Evolutionary conservation across 2,888 invertebrate genomes (phyloP), one percentile per base, ranked within the genome.

Genomic region (Phalera bucephala): DNA sequence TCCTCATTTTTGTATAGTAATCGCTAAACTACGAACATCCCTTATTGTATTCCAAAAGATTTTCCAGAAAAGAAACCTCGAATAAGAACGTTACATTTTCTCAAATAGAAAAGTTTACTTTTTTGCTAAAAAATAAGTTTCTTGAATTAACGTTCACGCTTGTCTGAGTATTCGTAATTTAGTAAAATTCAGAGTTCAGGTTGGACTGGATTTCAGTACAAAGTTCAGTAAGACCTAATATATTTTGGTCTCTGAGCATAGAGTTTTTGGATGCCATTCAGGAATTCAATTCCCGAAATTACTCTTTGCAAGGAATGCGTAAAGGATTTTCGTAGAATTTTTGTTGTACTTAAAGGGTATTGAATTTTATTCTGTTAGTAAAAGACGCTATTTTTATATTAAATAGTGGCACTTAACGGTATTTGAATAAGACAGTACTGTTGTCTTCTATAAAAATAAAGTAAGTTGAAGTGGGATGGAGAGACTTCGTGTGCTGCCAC

Each of bases 261-360:
- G 11, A 29, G 15, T 19, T 13, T 7, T 20, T 12, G 10, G 20
- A 27, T 33, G 17, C 9, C 26, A 33, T 33, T 33, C 26, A 27
- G 26, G 17, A 31, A 13, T 29, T 31, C 14, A 29, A 48, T 40
- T 22, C 19, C 7, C 4, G 3, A 35, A 32, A 33, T 40, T 48
- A 40, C 36, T 41, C 31, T 41, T 36, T 52, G 41, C 34, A 49
- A 40, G 26, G 31, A 40, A 40, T 40, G 47, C 27, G 21, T 33
- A 36, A n/a, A n/a, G n/a, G n/a, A n/a, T n/a, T n/a, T n/a, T n/a
- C n/a, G n/a, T n/a, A n/a, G n/a, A n/a, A 15, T 36, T 28, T 20
- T 52, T 28, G 6, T 11, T n/a, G n/a, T n/a, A n/a, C n/a, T n/a
- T n/a, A 7, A 8, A 22, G 8, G 8, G 22, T 17, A 7, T 25